Percentiles rank a stretch among this genome's conserved stretches.
These are phyloP conservation scores for Probaryconus sp. DNA, from an alignment of 1,140 invertebrate genomes.

Conservation along the genomic window DNA sequence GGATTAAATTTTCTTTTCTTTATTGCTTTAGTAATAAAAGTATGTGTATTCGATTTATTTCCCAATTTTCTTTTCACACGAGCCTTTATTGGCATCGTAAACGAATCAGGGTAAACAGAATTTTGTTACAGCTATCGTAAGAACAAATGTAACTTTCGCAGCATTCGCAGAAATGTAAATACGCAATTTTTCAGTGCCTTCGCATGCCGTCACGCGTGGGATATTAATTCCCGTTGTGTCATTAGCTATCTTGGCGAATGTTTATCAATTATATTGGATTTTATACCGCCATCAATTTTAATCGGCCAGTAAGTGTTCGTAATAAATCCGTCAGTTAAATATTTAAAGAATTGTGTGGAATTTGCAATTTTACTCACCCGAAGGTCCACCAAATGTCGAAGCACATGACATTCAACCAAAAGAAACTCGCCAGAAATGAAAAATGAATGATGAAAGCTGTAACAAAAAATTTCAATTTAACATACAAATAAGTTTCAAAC, in stretches of 20 bases:
- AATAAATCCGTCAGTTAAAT: constrained; percentile 27
- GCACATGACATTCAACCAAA: constrained; percentile 94
- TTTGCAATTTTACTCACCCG: constrained; percentile 80
- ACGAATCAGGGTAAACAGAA: not conserved
- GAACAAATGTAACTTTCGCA: constrained; percentile 61
- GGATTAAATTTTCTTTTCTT: constrained; percentile 7
- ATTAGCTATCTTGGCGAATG: constrained; percentile 49
- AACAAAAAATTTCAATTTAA: constrained; percentile 73
- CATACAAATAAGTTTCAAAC: no score
- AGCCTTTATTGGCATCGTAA: constrained; percentile 21
- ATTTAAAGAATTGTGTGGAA: constrained; percentile 45
- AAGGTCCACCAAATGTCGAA: constrained; percentile 93
- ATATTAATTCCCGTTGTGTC: constrained; percentile 61
- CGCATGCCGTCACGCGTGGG: constrained; percentile 56
- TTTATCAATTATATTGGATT: constrained; percentile 60
- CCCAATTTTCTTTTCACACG: constrained; percentile 6
- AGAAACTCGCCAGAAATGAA: constrained; percentile 90
- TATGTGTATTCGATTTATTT: constrained; percentile 11
- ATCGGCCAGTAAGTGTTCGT: constrained; percentile 10
- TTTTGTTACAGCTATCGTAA: not conserved
- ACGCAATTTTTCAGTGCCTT: constrained; percentile 24
- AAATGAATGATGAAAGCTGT: constrained; percentile 89
- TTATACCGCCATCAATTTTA: not conserved
- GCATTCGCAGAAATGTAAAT: constrained; percentile 17
- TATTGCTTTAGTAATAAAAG: constrained; percentile 14